Evolutionary conservation across 1,140 invertebrate genomes (phyloP).

Genomic region (Ectropis grisescens): DNA sequence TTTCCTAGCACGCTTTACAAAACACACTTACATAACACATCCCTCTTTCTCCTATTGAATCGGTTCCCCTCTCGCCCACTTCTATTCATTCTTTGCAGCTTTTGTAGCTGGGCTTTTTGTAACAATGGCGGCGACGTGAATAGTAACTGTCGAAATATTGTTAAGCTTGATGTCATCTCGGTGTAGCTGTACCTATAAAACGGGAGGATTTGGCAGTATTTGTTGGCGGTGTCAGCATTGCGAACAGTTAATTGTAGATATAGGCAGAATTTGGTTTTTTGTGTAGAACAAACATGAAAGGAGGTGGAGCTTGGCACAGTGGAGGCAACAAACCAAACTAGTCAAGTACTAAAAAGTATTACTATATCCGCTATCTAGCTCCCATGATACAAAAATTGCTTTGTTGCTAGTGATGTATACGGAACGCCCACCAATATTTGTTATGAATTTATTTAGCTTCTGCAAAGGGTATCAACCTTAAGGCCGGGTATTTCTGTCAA

Average conservation of each 20-base stretch:
- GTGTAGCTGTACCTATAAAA: background rate
- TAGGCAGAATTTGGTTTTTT: too few relatives aligned
- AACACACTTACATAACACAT: constrained; percentile 62
- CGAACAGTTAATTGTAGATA: background rate
- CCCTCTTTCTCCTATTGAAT: constrained; percentile 60
- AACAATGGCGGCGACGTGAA: constrained; percentile 44
- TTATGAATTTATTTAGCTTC: too few relatives aligned
- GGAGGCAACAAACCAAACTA: too few relatives aligned
- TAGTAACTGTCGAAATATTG: constrained; percentile 61
- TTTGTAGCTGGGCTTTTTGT: constrained; percentile 61
- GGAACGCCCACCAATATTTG: too few relatives aligned
- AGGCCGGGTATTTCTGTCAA: too few relatives aligned
- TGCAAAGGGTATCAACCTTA: too few relatives aligned
- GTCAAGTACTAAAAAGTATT: too few relatives aligned
- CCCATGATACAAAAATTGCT: too few relatives aligned
- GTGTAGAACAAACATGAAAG: too few relatives aligned
- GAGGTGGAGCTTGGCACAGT: too few relatives aligned
- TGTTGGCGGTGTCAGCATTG: constrained; percentile 18
- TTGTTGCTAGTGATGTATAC: too few relatives aligned
- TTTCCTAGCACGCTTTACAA: constrained; percentile 45
- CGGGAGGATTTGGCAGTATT: constrained; percentile 1
- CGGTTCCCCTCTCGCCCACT: constrained; percentile 37
- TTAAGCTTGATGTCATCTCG: constrained; percentile 45
- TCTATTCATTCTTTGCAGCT: constrained; percentile 64
- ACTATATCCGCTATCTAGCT: too few relatives aligned